Percentiles rank a stretch among this genome's conserved stretches.
These are phyloP conservation scores for Carcinoscorpius rotundicauda DNA, from an alignment of 1,140 invertebrate genomes.

Conservation along the genomic window DNA sequence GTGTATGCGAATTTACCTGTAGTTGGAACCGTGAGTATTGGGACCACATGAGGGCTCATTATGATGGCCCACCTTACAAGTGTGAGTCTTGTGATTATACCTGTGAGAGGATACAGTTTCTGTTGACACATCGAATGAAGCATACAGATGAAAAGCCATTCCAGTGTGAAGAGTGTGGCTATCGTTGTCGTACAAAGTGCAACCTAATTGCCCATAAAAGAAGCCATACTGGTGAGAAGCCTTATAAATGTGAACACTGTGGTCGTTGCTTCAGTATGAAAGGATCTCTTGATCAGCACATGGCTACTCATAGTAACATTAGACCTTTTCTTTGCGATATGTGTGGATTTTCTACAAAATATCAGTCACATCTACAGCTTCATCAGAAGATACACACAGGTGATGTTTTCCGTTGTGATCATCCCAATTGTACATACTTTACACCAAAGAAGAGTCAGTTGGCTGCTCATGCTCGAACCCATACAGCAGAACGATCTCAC, in stretches of 20 bases:
- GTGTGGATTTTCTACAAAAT: conserved; percentile 53
- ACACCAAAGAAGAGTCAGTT: conserved; percentile 53
- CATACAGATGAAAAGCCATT: conserved; percentile 43
- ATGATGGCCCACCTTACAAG: conserved; percentile 46
- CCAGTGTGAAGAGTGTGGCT: conserved; percentile 37
- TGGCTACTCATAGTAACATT: conserved; percentile 41
- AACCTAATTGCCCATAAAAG: conserved; percentile 38
- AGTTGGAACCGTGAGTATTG: conserved; percentile 50
- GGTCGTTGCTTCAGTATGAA: conserved; percentile 41
- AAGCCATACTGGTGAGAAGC: conserved; percentile 35
- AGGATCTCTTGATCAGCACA: conserved; percentile 46
- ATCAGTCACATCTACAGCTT: conserved; percentile 49
- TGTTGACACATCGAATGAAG: conserved; percentile 41
- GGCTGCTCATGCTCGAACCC: conserved; percentile 48
- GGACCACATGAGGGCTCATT: conserved; percentile 49
- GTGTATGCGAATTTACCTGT: conserved; percentile 48
- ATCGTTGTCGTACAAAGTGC: conserved; percentile 36
- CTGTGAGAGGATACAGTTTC: conserved; percentile 39
- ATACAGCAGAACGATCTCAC: conserved; percentile 48
- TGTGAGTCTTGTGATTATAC: conserved; percentile 47
- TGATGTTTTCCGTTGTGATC: conserved; percentile 45
- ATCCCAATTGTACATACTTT: conserved; percentile 47
- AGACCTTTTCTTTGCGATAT: conserved; percentile 46
- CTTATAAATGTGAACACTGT: conserved; percentile 37
- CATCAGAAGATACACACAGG: conserved; percentile 53